These are phyloP conservation scores for Halictus rubicundus DNA, from an alignment of 1,140 invertebrate genomes.

Conservation along the genomic window DNA sequence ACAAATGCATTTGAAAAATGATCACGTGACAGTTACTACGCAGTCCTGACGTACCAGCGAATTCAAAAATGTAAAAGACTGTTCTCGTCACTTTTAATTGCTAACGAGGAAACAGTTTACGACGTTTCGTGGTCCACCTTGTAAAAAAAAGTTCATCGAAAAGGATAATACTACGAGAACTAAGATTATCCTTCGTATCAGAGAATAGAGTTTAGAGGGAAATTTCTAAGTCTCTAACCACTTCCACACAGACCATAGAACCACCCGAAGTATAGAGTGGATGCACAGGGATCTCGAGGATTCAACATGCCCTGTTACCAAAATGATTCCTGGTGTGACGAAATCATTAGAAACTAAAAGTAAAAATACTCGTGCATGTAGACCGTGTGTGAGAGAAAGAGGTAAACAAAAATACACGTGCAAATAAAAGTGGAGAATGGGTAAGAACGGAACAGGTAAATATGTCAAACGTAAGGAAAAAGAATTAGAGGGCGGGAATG, in stretches of 20 bases:
- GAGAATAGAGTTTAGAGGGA: slow-evolving; percentile 22
- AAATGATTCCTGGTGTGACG: slow-evolving; percentile 13
- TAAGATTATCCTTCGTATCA: background rate
- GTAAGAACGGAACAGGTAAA: slow-evolving; percentile 7
- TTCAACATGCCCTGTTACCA: slow-evolving; percentile 42
- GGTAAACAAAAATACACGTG: slow-evolving; percentile 20
- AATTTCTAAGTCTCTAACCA: slow-evolving; percentile 10
- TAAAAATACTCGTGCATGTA: slow-evolving; percentile 38
- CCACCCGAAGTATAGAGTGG: background rate
- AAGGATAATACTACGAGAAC: background rate
- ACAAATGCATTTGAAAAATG: background rate
- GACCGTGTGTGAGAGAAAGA: slow-evolving; percentile 2
- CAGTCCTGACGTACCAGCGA: background rate
- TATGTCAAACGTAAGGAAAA: background rate
- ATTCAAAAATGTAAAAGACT: background rate
- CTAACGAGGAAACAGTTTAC: background rate
- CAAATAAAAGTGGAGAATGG: background rate
- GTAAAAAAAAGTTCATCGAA: background rate
- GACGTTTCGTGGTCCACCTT: background rate
- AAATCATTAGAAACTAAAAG: slow-evolving; percentile 18
- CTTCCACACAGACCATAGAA: slow-evolving; percentile 5
- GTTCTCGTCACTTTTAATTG: background rate
- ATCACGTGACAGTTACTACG: too few relatives aligned
- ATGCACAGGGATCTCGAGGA: slow-evolving; percentile 27
- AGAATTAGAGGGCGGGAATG: background rate